Percentiles rank a stretch among this genome's conserved stretches.
phyloP scores from a whole-genome alignment of 2,888 invertebrate species.

The Acleris cristana region DNA sequence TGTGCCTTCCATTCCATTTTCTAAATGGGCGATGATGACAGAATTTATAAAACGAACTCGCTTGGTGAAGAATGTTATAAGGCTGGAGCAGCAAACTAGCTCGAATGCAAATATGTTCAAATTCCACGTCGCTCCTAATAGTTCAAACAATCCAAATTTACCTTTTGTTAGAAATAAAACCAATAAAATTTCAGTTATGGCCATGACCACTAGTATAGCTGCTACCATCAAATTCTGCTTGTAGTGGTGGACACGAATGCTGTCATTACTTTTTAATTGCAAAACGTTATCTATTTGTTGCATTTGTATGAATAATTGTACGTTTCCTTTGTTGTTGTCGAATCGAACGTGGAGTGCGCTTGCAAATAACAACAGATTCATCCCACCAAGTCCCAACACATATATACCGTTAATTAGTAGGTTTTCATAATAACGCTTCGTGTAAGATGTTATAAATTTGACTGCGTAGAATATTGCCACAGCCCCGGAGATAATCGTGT shows the following conservation, averaged over 20 bases:
- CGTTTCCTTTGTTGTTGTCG: constrained; percentile 8
- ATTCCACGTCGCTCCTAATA: neutral
- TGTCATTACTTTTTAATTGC: neutral
- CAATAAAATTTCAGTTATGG: constrained; percentile 16
- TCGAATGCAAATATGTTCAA: constrained; percentile 12
- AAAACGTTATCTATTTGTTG: constrained; percentile 11
- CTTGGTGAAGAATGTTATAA: constrained; percentile 54
- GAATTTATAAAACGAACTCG: constrained; percentile 59
- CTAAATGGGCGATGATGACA: constrained; percentile 57
- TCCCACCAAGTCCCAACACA: neutral
- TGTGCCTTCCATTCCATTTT: constrained; percentile 18
- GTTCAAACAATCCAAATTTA: constrained; percentile 4
- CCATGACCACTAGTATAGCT: neutral
- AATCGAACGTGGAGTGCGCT: constrained; percentile 13
- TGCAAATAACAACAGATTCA: neutral
- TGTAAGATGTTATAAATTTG: neutral
- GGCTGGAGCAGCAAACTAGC: constrained; percentile 52
- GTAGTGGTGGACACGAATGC: constrained; percentile 7
- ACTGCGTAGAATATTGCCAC: neutral
- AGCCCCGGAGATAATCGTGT: constrained; percentile 18
- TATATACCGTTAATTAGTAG: too few species aligned
- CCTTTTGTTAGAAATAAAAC: constrained; percentile 13
- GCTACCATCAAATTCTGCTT: constrained; percentile 6
- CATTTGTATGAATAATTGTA: constrained; percentile 18
- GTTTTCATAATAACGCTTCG: neutral